Evolutionary conservation across 2,113 vertebrate genomes (phyloP).

Genomic region (Pelecanoides urinatrix): DNA sequence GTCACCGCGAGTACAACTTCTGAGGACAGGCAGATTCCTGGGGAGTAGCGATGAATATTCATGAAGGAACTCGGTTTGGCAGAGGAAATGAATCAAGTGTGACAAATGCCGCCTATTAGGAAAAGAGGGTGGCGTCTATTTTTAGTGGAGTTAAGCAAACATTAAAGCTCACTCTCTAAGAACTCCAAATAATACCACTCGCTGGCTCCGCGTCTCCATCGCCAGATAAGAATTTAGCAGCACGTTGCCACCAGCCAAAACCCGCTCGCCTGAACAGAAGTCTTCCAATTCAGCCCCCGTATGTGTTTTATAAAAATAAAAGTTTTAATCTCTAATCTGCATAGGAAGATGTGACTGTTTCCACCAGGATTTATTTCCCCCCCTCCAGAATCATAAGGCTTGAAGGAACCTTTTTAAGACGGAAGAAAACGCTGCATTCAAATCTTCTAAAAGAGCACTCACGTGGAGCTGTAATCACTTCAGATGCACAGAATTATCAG

Average conservation of each 20-base stretch:
- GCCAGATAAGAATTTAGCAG: constrained; percentile 3
- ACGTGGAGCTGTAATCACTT: constrained; percentile 65
- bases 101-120: constrained; percentile 73
- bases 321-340: constrained; percentile 46
- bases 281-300: constrained; percentile 1
- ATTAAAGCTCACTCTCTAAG: constrained; percentile 65
- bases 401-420: constrained; percentile 43
- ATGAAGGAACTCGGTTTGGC: constrained; percentile 60
- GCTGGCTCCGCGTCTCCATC: constrained; percentile 7
- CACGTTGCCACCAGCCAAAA: constrained; percentile 24
- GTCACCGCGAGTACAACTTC: neutral
- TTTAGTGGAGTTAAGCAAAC: constrained; percentile 70
- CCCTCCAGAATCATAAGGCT: neutral
- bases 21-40: constrained; percentile 54
- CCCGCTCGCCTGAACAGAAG: constrained; percentile 11
- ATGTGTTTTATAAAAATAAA: constrained; percentile 37
- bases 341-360: constrained; percentile 11
- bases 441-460: constrained; percentile 63
- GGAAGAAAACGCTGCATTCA: constrained; percentile 57
- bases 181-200: constrained; percentile 54
- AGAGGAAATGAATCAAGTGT: constrained; percentile 72
- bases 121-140: constrained; percentile 72
- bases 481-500: constrained; percentile 65
- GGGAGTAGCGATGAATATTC: constrained; percentile 71
- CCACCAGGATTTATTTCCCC: neutral